Conservation (phyloP, 2,113 vertebrate species). For the Zosterops lateralis region DNA sequence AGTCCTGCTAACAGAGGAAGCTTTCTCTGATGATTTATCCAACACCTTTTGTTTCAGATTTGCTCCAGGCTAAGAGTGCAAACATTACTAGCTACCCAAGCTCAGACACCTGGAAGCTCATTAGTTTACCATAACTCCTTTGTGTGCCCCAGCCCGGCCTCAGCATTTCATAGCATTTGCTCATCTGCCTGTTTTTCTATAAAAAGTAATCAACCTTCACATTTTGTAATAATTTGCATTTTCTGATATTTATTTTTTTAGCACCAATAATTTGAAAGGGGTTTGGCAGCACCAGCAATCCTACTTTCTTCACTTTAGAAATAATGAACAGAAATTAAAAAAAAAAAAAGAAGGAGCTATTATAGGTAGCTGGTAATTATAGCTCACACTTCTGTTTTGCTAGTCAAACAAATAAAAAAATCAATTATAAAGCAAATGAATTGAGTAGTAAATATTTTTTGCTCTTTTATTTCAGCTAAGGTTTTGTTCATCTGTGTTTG, state of each 20-base stretch:
- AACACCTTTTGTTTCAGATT: background rate
- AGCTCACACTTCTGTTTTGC: conserved; percentile 63
- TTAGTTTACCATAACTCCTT: conserved; percentile 46
- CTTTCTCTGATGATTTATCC: conserved; percentile 8
- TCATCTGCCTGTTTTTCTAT: conserved; percentile 3
- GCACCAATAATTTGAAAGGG: conserved; percentile 42
- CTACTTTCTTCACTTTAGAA: conserved; percentile 21
- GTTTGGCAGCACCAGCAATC: conserved; percentile 6
- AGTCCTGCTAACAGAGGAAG: background rate
- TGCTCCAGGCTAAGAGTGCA: conserved; percentile 13
- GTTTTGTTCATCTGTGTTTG: conserved; percentile 59
- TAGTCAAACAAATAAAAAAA: conserved; percentile 72
- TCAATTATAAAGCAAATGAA: conserved; percentile 75
- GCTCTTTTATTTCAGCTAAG: conserved; percentile 68
- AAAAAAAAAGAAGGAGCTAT: conserved; percentile 5
- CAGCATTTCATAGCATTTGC: conserved; percentile 34
- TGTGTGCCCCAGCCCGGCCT: conserved; percentile 21
- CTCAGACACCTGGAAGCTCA: conserved; percentile 59
- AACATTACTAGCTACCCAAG: conserved; percentile 20
- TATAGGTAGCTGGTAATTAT: conserved; percentile 46
- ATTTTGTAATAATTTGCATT: conserved; percentile 41
- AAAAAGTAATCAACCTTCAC: conserved; percentile 36
- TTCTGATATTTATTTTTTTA: conserved; percentile 65
- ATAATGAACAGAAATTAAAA: background rate
- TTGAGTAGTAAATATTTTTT: conserved; percentile 69